phyloP scores from a whole-genome alignment of 2,888 invertebrate species.

The Caenorhabditis sp. region DNA sequence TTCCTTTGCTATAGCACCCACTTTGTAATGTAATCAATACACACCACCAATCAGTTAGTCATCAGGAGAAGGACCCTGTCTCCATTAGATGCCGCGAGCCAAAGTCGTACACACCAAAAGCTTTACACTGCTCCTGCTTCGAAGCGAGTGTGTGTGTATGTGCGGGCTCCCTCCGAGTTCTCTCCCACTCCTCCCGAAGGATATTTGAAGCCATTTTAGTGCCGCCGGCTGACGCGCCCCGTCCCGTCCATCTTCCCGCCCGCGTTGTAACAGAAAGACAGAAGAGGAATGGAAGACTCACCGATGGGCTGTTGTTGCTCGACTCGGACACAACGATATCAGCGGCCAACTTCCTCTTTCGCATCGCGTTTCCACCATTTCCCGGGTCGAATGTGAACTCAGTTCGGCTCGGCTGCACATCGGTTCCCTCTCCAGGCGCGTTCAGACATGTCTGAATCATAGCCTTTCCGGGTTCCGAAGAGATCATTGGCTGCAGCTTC shows the following conservation, averaged over 20 bases:
- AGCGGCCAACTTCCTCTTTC: constrained; percentile 69
- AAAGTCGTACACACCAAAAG: constrained; percentile 56
- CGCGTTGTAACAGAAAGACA: constrained; percentile 36
- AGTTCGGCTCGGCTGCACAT: constrained; percentile 63
- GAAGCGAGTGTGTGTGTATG: not conserved
- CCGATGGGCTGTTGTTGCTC: constrained; percentile 57
- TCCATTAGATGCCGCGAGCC: constrained; percentile 42
- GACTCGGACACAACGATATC: constrained; percentile 35
- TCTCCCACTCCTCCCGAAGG: constrained; percentile 12
- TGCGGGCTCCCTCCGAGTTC: constrained; percentile 10
- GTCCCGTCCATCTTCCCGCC: not conserved
- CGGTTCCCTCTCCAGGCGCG: constrained; percentile 82
- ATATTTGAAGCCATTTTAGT: constrained; percentile 60
- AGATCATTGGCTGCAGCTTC: constrained; percentile 96
- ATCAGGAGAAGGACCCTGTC: not conserved
- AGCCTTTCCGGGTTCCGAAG: constrained; percentile 91
- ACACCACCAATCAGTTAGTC: constrained; percentile 20
- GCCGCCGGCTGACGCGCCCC: constrained; percentile 43
- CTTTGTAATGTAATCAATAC: constrained; percentile 31
- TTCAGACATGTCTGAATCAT: constrained; percentile 98
- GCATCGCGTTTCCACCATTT: constrained; percentile 54
- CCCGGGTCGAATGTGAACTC: constrained; percentile 78
- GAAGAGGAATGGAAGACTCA: constrained; percentile 43
- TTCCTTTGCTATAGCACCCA: not conserved
- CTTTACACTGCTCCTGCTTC: constrained; percentile 41